Base-by-base conservation (phyloP, 1,140 invertebrate genomes). In the Drosophila sturtevanti region DNA sequence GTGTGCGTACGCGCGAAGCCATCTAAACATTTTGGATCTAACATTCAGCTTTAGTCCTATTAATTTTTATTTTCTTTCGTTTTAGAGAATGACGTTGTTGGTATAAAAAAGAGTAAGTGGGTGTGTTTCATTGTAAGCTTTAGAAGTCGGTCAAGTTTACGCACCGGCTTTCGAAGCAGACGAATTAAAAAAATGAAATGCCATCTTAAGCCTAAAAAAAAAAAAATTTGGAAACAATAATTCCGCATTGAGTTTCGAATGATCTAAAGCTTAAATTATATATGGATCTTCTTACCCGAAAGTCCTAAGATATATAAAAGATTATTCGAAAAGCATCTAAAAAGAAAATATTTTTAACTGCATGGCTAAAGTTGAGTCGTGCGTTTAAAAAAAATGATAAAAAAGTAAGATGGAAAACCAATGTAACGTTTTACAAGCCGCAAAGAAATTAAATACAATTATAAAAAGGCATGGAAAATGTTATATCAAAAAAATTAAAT, bases 401-500 rank as follows among this genome's bases (percentile, higher is more conserved):
- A 31, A 31, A 6, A 31, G 1, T 44, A 54, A 44, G 18, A 63
- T 10, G 51, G 48, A n/a, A 65, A 60, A 34, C 4, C 44, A 38
- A 52, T 48, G 63, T 48, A 84, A 80, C 72, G 77, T 85, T 80
- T 61, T 84, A 84, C 81, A 62, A 73, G 72, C 64, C 77, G 38
- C n/a, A 14, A 21, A 51, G 14, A 37, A 44, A 44, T 24, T 54
- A 51, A 44, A n/a, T 21, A 9, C 35, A 69, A 48, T 58, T 64
- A 59, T 71, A 63, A 69, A 38, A 75, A 56, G 73, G 81, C 78
- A 52, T 79, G 81, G 68, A 71, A 72, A 85, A 85, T 85, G 81
- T 86, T 86, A 38, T 78, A 72, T 48, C 21, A 64, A 44, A 74
- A 51, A 72, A 27, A 52, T 22, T 52, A 48, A 34, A 44, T 5